Conservation (phyloP, 2,113 vertebrate genomes). For the Rutilus rutilus region DNA sequence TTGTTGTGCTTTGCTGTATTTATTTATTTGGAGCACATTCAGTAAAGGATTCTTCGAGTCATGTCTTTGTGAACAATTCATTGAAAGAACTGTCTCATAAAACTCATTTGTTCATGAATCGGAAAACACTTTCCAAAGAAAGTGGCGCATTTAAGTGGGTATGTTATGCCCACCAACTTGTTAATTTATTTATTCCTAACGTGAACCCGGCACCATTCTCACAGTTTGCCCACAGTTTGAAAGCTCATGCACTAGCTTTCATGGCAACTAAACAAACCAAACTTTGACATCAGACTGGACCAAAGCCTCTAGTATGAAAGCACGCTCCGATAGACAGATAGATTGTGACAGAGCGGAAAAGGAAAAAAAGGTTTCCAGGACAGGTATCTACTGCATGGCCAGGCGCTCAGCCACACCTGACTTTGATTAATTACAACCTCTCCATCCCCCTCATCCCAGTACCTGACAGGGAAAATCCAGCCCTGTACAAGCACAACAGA, state of each 20-base stretch:
- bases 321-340: constrained; percentile 26
- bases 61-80: no score
- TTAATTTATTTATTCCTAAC: not conserved
- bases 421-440: constrained; percentile 98
- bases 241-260: not conserved
- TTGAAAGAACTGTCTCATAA: not conserved
- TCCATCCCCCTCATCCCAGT: constrained; percentile 86
- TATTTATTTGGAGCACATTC: not conserved
- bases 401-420: constrained; percentile 96
- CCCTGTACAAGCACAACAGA: constrained; percentile 62
- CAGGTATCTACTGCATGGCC: constrained; percentile 91
- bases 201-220: not conserved
- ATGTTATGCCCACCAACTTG: not conserved
- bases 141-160: no score
- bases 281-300: not conserved
- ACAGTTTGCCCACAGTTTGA: not conserved
- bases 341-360: constrained; percentile 64
- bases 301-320: not conserved
- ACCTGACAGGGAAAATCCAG: constrained; percentile 85
- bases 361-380: constrained; percentile 77
- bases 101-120: not conserved
- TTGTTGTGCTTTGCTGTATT: not conserved
- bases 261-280: not conserved
- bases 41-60: no score
- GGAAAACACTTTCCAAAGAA: not conserved